Evolutionary conservation across 2,888 invertebrate species (phyloP).

Genomic region (Ophonus ardosiacus): DNA sequence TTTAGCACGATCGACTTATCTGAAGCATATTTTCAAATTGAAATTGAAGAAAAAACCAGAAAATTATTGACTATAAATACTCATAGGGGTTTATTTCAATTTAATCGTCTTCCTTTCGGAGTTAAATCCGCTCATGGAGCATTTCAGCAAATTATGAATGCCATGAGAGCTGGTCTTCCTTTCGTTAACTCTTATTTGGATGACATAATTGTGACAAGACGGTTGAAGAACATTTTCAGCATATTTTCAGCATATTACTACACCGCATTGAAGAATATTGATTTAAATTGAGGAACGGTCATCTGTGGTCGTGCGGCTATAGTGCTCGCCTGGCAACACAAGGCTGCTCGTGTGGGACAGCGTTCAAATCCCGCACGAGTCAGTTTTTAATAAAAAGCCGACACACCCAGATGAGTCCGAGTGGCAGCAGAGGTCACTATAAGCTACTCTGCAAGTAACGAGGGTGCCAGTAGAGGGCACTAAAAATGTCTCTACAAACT

Average conservation of each 20-base stretch:
- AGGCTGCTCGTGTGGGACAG: too few relatives aligned
- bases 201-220: constrained; percentile 63
- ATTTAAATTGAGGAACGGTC: not conserved
- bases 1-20: too few relatives aligned
- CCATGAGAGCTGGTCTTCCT: constrained; percentile 64
- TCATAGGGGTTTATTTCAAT: constrained; percentile 65
- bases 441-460: too few relatives aligned
- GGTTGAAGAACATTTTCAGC: not conserved
- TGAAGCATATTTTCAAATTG: too few relatives aligned
- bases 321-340: too few relatives aligned
- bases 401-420: too few relatives aligned
- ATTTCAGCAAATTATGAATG: constrained; percentile 65
- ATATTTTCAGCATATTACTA: not conserved
- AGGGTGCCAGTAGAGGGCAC: too few relatives aligned
- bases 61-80: constrained; percentile 61
- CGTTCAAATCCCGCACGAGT: too few relatives aligned
- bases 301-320: too few relatives aligned
- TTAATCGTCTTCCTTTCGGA: constrained; percentile 30
- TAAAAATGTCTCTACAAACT: too few relatives aligned
- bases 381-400: too few relatives aligned
- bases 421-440: too few relatives aligned
- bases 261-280: not conserved
- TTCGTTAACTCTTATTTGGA: constrained; percentile 61
- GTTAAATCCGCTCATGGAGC: constrained; percentile 66
- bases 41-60: not conserved